A percentile compares a stretch with the other conserved stretches of the same genome.
Evolutionary conservation across 2,797 vertebrate species (phyloP).

Genomic region (Anabacerthia variegaticeps): DNA sequence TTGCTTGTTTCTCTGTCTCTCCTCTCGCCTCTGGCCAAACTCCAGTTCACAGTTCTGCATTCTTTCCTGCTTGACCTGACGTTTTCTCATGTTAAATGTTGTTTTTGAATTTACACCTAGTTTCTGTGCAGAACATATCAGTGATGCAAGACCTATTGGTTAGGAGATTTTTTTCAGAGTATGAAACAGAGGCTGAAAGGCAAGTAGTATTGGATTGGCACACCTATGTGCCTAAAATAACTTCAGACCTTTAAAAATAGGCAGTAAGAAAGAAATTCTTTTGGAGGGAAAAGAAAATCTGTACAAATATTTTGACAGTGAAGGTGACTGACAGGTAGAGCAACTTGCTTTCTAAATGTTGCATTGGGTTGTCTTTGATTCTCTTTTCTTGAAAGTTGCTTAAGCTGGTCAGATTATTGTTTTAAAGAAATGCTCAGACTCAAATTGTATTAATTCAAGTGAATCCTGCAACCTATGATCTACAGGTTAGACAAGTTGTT

Average conservation of each 20-base stretch:
- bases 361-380: neutral
- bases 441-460: neutral
- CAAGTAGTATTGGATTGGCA: neutral
- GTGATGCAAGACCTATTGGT: neutral
- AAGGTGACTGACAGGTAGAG: constrained; percentile 23
- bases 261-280: neutral
- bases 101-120: neutral
- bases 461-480: neutral
- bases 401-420: neutral
- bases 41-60: constrained; percentile 1
- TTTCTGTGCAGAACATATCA: neutral
- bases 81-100: neutral
- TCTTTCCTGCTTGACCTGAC: constrained; percentile 1
- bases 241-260: constrained; percentile 24
- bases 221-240: neutral
- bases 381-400: neutral
- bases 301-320: constrained; percentile 42
- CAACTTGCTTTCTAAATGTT: neutral
- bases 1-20: neutral
- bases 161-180: neutral
- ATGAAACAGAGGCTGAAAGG: neutral
- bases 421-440: neutral
- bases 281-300: neutral
- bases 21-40: neutral
- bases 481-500: constrained; percentile 37